Evolutionary conservation across 2,888 invertebrate species (phyloP).

Genomic region (Bhutanitis thaidina): DNA sequence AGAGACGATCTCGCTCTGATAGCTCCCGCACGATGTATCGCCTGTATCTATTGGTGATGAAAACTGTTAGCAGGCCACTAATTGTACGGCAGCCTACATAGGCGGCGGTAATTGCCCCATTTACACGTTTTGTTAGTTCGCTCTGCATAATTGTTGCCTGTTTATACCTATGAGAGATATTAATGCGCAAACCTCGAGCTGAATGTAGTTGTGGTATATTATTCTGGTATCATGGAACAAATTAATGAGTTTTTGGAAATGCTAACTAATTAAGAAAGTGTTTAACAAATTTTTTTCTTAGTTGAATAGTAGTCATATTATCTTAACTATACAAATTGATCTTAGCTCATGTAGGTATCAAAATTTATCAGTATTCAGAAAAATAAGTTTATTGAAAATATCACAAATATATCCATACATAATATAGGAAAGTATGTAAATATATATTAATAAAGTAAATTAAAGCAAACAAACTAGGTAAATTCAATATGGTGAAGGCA

Average conservation of each 20-base stretch:
- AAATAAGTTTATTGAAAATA: too few species aligned
- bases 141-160: conserved; percentile 70
- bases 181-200: conserved; percentile 57
- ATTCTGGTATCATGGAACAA: conserved; percentile 33
- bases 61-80: conserved; percentile 76
- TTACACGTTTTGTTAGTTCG: conserved; percentile 77
- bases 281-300: too few species aligned
- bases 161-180: conserved; percentile 55
- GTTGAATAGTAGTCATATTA: too few species aligned
- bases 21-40: conserved; percentile 46
- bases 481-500: too few species aligned
- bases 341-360: too few species aligned
- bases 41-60: conserved; percentile 71
- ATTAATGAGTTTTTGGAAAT: conserved; percentile 24
- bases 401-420: too few species aligned
- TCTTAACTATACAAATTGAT: too few species aligned
- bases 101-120: conserved; percentile 75
- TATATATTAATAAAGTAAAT: too few species aligned
- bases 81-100: conserved; percentile 77
- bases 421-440: too few species aligned
- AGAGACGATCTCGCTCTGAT: conserved; percentile 64
- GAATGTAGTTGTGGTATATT: conserved; percentile 46
- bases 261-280: conserved; percentile 23
- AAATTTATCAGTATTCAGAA: too few species aligned
- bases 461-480: too few species aligned